These are phyloP conservation scores for Drosophila ezoana DNA, from an alignment of 2,888 invertebrate genomes.

Conservation along the genomic window DNA sequence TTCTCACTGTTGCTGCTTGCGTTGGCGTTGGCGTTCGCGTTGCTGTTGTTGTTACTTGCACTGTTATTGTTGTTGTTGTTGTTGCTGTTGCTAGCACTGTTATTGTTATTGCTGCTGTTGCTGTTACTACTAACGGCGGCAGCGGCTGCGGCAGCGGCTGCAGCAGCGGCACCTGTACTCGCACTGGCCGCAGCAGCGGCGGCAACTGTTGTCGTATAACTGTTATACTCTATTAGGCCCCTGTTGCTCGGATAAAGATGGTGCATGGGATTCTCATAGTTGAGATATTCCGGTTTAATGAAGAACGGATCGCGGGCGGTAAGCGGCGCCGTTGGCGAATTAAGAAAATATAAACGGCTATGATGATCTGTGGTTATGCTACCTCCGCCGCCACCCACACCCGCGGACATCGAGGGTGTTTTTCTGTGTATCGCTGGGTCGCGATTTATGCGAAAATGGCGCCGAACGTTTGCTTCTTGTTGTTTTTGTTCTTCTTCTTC, in stretches of 20 bases:
- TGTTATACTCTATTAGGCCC: conserved; percentile 82
- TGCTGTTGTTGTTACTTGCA: conserved; percentile 24
- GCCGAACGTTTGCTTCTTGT: conserved; percentile 25
- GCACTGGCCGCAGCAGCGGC: conserved; percentile 74
- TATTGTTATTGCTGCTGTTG: conserved; percentile 28
- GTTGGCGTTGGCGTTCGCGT: conserved; percentile 35
- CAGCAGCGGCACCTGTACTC: conserved; percentile 59
- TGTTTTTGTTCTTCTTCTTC: conserved; percentile 4
- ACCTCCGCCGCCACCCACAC: conserved; percentile 84
- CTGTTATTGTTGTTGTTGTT: conserved; percentile 28
- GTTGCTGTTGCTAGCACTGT: conserved; percentile 30
- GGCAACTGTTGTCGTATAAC: conserved; percentile 71
- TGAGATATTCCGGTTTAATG: conserved; percentile 83
- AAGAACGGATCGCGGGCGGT: conserved; percentile 82
- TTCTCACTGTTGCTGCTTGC: conserved; percentile 32
- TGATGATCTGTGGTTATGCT: conserved; percentile 84
- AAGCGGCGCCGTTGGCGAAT: conserved; percentile 81
- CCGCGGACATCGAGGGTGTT: conserved; percentile 81
- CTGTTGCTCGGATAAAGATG: conserved; percentile 82
- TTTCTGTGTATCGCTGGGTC: conserved; percentile 60
- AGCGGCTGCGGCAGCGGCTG: conserved; percentile 55
- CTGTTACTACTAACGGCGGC: conserved; percentile 32
- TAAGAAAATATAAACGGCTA: conserved; percentile 83
- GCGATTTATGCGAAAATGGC: conserved; percentile 50
- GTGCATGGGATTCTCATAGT: conserved; percentile 84